These are phyloP conservation scores for Lasioglossum marginatum DNA, from an alignment of 2,888 invertebrate species.

Conservation along the genomic window DNA sequence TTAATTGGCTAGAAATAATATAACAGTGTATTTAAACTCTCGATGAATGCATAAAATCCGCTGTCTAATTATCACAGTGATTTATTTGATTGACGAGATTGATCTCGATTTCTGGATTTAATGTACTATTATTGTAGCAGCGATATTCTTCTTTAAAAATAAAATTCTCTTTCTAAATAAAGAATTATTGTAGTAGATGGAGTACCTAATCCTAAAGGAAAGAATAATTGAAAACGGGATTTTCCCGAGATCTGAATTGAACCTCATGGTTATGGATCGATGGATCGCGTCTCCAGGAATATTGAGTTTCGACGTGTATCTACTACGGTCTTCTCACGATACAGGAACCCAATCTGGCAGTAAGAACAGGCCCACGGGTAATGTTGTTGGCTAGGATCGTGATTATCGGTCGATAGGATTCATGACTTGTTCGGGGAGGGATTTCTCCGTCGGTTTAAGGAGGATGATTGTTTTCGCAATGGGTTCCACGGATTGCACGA, in stretches of 20 bases:
- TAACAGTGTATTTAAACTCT: too few relatives aligned
- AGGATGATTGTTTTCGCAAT: conserved; percentile 63
- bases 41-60: too few relatives aligned
- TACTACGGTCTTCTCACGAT: background rate
- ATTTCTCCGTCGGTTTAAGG: conserved; percentile 35
- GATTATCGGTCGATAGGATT: conserved; percentile 67
- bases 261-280: background rate
- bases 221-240: background rate
- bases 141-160: too few relatives aligned
- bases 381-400: conserved; percentile 60
- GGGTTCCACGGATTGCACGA: conserved; percentile 42
- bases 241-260: background rate
- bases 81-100: too few relatives aligned
- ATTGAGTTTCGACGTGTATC: conserved; percentile 32
- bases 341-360: conserved; percentile 52
- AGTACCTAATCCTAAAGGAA: too few relatives aligned
- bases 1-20: too few relatives aligned
- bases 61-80: too few relatives aligned
- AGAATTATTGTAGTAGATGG: background rate
- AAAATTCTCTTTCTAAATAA: background rate
- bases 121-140: too few relatives aligned
- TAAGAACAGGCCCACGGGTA: conserved; percentile 35
- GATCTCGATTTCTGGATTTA: too few relatives aligned
- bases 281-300: conserved; percentile 35
- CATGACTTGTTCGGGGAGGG: conserved; percentile 37